phyloP scores from a whole-genome alignment of 2,797 vertebrate species.

The Eurystomus glaucurus region DNA sequence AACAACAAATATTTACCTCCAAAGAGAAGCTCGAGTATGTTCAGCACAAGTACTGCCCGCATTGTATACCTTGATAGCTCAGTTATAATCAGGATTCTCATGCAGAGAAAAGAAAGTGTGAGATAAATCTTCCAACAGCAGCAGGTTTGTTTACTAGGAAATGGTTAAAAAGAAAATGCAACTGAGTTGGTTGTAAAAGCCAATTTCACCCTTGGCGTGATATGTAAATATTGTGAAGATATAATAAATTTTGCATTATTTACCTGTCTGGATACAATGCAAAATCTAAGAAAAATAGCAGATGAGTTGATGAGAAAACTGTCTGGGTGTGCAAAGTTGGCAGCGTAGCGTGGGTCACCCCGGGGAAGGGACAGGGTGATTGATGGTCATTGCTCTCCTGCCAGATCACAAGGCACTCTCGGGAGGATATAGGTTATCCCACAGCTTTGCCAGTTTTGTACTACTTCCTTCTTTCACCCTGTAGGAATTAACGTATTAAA shows the following conservation, averaged over 20 bases:
- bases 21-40: not conserved
- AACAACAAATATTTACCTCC: not conserved
- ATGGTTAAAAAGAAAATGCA: not conserved
- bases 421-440: not conserved
- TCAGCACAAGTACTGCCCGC: not conserved
- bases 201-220: fast-evolving
- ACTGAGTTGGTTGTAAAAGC: not conserved
- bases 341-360: fast-evolving
- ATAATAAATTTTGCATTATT: not conserved
- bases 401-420: not conserved
- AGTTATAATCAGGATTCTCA: not conserved
- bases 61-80: not conserved
- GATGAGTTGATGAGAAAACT: not conserved
- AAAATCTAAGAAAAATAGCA: not conserved
- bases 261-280: not conserved
- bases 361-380: not conserved
- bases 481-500: not conserved
- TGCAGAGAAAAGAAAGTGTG: not conserved
- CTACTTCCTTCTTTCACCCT: not conserved
- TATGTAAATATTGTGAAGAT: not conserved
- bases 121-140: not conserved
- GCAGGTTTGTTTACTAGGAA: not conserved
- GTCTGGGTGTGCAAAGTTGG: not conserved
- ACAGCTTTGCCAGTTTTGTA: not conserved
- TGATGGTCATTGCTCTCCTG: not conserved